phyloP scores from a whole-genome alignment of 2,888 invertebrate species.

The Monochamus alternatus region DNA sequence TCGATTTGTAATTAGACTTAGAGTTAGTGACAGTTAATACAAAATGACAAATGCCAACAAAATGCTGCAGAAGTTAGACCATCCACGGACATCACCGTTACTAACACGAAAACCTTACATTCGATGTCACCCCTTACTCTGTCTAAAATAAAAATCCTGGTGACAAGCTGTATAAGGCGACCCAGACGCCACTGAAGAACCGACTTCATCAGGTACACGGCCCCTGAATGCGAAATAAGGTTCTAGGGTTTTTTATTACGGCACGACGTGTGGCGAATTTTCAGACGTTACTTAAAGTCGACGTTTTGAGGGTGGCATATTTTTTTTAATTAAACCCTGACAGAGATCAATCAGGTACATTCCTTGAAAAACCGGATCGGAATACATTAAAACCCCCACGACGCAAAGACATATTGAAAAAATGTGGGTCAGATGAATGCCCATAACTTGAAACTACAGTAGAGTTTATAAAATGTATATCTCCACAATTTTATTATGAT shows the following conservation, averaged over 20 bases:
- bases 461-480: too few species aligned
- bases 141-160: too few species aligned
- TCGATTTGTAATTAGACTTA: too few species aligned
- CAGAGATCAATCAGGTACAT: neutral
- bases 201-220: neutral
- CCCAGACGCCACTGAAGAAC: neutral
- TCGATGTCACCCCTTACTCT: too few species aligned
- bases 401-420: too few species aligned
- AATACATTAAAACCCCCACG: neutral
- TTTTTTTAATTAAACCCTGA: neutral
- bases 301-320: neutral
- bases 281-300: neutral
- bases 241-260: neutral
- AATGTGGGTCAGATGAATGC: too few species aligned
- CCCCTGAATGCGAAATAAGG: neutral
- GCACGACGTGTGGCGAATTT: conserved; percentile 1
- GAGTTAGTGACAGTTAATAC: too few species aligned
- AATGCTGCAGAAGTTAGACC: neutral
- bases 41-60: neutral
- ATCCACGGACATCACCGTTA: neutral
- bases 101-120: neutral
- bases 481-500: too few species aligned
- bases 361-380: neutral
- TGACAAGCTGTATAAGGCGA: neutral
- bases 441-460: too few species aligned